phyloP scores from a whole-genome alignment of 1,140 invertebrate genomes.

The Drosophila tristis region DNA sequence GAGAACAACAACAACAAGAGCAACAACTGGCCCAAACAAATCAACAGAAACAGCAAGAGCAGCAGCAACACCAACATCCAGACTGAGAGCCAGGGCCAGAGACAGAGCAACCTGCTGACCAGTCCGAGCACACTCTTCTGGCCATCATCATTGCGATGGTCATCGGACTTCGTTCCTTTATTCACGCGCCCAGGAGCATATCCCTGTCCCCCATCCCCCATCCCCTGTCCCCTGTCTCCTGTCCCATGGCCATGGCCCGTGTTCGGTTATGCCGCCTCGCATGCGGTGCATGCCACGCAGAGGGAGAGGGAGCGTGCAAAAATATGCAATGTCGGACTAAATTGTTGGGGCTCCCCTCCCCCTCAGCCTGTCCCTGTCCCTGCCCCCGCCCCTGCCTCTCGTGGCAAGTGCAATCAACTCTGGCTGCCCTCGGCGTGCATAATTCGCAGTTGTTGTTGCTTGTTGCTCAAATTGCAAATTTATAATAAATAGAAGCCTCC shows the following conservation, averaged over 20 bases:
- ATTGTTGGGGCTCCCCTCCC: slow-evolving; percentile 35
- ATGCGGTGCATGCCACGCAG: slow-evolving; percentile 25
- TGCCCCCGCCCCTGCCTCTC: not conserved
- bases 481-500: slow-evolving; percentile 69
- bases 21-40: slow-evolving; percentile 63
- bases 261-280: slow-evolving; percentile 13
- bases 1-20: slow-evolving; percentile 51
- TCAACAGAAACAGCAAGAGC: slow-evolving; percentile 47
- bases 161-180: slow-evolving; percentile 47
- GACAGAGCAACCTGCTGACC: slow-evolving; percentile 73
- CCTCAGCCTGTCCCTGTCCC: not conserved
- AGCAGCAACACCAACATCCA: slow-evolving; percentile 59
- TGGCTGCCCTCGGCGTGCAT: slow-evolving; percentile 61
- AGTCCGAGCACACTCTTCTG: slow-evolving; percentile 40
- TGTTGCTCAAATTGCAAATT: slow-evolving; percentile 64
- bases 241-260: slow-evolving; percentile 28
- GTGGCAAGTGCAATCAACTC: slow-evolving; percentile 67
- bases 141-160: slow-evolving; percentile 44
- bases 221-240: not conserved
- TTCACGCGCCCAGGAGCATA: slow-evolving; percentile 62
- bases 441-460: slow-evolving; percentile 53
- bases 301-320: slow-evolving; percentile 28
- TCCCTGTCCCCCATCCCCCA: slow-evolving; percentile 37
- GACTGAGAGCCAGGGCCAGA: slow-evolving; percentile 49
- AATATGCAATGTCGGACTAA: slow-evolving; percentile 59